Percentiles rank a stretch among this genome's conserved stretches.
phyloP scores from a whole-genome alignment of 2,888 invertebrate genomes.

The Aplocera efformata region DNA sequence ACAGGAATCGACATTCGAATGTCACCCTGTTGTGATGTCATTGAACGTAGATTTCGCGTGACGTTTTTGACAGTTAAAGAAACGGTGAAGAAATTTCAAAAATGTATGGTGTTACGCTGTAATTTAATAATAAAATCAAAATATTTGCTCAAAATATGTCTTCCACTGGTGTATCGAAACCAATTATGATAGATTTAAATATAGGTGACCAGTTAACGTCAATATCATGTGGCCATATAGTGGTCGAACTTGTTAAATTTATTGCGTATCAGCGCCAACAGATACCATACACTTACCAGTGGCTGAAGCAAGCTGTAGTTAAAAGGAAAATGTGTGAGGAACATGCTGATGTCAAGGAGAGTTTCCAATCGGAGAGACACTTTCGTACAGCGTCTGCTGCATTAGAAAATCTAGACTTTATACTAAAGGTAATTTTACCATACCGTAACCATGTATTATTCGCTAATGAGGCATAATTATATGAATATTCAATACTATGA shows the following conservation, averaged over 20 bases:
- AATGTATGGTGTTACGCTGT: too few species aligned
- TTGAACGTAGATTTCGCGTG: too few species aligned
- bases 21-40: too few species aligned
- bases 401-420: constrained; percentile 66
- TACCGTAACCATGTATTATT: neutral
- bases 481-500: too few species aligned
- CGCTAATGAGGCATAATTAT: too few species aligned
- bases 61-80: too few species aligned
- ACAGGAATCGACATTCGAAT: too few species aligned
- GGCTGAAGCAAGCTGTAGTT: constrained; percentile 68
- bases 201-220: constrained; percentile 78
- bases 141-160: constrained; percentile 30
- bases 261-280: constrained; percentile 79
- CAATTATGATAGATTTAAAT: constrained; percentile 54
- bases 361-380: constrained; percentile 64
- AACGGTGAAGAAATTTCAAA: too few species aligned
- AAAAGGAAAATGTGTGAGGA: constrained; percentile 51
- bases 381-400: constrained; percentile 64
- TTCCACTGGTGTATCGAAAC: constrained; percentile 31
- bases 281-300: constrained; percentile 74
- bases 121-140: too few species aligned
- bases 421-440: constrained; percentile 53
- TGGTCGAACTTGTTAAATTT: constrained; percentile 80
- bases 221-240: constrained; percentile 77
- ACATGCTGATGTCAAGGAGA: constrained; percentile 43